Evolutionary conservation across 2,113 vertebrate genomes (phyloP), one percentile per base, ranked within the genome.

Genomic region (Eonycteris spelaea): DNA sequence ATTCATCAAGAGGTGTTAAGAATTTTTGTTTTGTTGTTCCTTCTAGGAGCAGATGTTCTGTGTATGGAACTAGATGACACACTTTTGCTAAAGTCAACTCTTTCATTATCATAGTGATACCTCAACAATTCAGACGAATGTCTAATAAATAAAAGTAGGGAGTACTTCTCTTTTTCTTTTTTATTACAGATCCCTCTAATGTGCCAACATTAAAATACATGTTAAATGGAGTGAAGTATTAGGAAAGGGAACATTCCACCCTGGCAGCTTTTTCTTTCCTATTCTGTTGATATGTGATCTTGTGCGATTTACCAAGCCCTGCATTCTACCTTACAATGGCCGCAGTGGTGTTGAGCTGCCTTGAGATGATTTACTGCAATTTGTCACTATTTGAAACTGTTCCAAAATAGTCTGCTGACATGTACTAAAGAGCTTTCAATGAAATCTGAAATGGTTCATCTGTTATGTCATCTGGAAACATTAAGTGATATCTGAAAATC

Each of bases 401-500:
- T 98, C 96, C 97, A 97, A 97, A 98, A 98, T 86, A 96, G 67
- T 95, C 86, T 97, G 83, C 95, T 98, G 98, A 98, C 98, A 97
- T 95, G 78, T 97, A 98, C 97, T 98, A 97, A 98, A 98, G 96
- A 98, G 95, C 91, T 98, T 98, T 98, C 97, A 97, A 61, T 97
- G 96, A 97, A 98, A 98, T 98, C 92, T 94, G 93, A 98, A 98
- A 98, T 97, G 96, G 77, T 98, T 98, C 96, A 98, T 98, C 98
- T 98, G 91, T 98, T 98, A 98, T 98, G 97, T 98, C 97, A 98
- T 98, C 97, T 98, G 89, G 75, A 97, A 98, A 75, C 95, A 98
- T 97, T 97, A 98, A 98, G 82, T 97, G 97, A 98, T 98, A 98
- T 97, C 98, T 98, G 96, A 98, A 99, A 98, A 98, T 97, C 59